phyloP scores from a whole-genome alignment of 2,113 vertebrate genomes.

The Rhea pennata region DNA sequence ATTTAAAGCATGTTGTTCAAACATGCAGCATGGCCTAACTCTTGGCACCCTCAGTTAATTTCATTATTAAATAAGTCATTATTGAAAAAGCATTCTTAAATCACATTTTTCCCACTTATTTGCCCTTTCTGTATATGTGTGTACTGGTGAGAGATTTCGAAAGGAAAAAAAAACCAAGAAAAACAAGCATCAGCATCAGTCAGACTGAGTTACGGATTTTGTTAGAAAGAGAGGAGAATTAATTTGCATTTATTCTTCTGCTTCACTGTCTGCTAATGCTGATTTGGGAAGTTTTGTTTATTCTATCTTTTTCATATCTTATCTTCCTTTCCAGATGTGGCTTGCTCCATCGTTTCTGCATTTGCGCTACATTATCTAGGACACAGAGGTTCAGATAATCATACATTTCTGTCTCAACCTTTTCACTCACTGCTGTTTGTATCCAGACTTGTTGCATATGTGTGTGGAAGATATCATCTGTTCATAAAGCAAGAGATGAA shows the following conservation, averaged over 20 bases:
- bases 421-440: slow-evolving; percentile 26
- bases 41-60: slow-evolving; percentile 2
- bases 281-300: slow-evolving; percentile 28
- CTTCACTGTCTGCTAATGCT: not conserved
- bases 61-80: slow-evolving; percentile 2
- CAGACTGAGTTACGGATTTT: not conserved
- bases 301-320: slow-evolving; percentile 42
- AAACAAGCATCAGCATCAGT: not conserved
- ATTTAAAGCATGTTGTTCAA: not conserved
- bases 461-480: slow-evolving; percentile 39
- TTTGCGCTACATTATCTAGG: slow-evolving; percentile 25
- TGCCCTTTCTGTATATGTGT: not conserved
- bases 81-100: slow-evolving; percentile 25
- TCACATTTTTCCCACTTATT: slow-evolving; percentile 5
- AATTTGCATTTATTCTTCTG: slow-evolving; percentile 45
- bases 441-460: slow-evolving; percentile 37
- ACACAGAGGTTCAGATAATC: slow-evolving; percentile 37
- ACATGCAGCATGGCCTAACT: not conserved
- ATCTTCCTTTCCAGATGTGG: slow-evolving; percentile 31
- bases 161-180: not conserved
- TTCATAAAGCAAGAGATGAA: slow-evolving; percentile 46
- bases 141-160: slow-evolving; percentile 1
- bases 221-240: slow-evolving; percentile 12
- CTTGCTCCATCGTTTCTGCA: not conserved
- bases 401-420: slow-evolving; percentile 29